These are phyloP conservation scores for Candoia aspera DNA, from an alignment of 2,113 vertebrate genomes.

Conservation along the genomic window DNA sequence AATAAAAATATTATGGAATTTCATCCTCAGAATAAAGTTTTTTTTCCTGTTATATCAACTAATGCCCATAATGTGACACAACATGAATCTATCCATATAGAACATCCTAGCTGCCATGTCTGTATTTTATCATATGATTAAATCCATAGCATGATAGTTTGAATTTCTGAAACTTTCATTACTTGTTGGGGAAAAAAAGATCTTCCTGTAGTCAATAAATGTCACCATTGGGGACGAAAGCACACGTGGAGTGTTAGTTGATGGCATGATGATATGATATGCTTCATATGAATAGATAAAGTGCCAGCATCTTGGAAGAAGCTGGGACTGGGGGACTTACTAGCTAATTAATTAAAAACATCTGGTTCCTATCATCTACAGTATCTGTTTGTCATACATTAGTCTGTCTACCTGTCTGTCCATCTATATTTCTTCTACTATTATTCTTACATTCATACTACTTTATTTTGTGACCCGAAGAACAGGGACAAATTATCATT, in stretches of 20 bases:
- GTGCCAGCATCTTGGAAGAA: not conserved
- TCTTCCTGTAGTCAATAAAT: not conserved
- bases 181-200: not conserved
- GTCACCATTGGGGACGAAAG: not conserved
- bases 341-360: not conserved
- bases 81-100: not conserved
- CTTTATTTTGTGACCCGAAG: slow-evolving; percentile 42
- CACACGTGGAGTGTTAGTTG: not conserved
- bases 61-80: not conserved
- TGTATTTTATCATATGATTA: not conserved
- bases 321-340: not conserved
- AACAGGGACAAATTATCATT: slow-evolving; percentile 44
- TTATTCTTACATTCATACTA: slow-evolving; percentile 2
- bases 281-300: not conserved
- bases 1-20: not conserved
- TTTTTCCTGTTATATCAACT: not conserved
- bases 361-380: slow-evolving; percentile 9
- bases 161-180: not conserved
- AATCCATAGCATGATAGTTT: not conserved
- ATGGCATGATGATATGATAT: not conserved
- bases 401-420: not conserved
- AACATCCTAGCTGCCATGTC: not conserved
- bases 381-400: not conserved
- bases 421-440: slow-evolving; percentile 29
- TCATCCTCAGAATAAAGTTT: not conserved